phyloP scores from a whole-genome alignment of 2,797 vertebrate genomes.

The Anas georgica region DNA sequence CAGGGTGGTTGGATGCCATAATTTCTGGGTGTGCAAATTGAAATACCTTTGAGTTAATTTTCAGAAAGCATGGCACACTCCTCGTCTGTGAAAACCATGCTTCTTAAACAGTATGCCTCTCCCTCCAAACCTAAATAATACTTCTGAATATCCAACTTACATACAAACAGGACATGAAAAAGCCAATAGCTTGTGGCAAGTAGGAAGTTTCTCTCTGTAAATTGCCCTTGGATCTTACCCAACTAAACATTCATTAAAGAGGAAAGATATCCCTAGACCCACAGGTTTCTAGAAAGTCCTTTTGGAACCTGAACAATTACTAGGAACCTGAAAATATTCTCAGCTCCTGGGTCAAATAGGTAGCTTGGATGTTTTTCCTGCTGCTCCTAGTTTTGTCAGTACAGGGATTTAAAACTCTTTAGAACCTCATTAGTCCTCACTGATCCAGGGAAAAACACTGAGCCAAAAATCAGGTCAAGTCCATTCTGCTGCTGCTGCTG shows the following conservation, averaged over 20 bases:
- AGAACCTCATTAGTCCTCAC: fast-evolving
- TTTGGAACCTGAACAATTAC: not conserved
- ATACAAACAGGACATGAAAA: constrained; percentile 27
- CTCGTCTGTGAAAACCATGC: not conserved
- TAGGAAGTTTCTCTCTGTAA: constrained; percentile 2
- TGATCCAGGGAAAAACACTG: fast-evolving
- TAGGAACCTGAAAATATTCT: not conserved
- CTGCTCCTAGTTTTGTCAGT: not conserved
- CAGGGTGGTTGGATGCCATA: not conserved
- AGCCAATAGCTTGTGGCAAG: constrained; percentile 18
- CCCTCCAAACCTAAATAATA: not conserved
- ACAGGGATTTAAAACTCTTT: not conserved
- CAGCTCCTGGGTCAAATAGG: not conserved
- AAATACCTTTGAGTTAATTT: not conserved
- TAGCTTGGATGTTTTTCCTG: not conserved
- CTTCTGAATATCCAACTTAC: not conserved
- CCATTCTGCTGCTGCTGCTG: not conserved
- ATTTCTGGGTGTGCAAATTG: not conserved
- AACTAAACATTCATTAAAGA: not conserved
- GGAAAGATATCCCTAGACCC: not conserved
- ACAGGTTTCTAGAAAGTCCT: not conserved
- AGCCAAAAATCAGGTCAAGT: not conserved
- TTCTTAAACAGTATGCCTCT: not conserved
- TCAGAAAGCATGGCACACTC: not conserved
- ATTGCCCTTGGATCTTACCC: constrained; percentile 14